Conservation (phyloP, 1,140 invertebrate species). For the Trachymyrmex septentrionalis region DNA sequence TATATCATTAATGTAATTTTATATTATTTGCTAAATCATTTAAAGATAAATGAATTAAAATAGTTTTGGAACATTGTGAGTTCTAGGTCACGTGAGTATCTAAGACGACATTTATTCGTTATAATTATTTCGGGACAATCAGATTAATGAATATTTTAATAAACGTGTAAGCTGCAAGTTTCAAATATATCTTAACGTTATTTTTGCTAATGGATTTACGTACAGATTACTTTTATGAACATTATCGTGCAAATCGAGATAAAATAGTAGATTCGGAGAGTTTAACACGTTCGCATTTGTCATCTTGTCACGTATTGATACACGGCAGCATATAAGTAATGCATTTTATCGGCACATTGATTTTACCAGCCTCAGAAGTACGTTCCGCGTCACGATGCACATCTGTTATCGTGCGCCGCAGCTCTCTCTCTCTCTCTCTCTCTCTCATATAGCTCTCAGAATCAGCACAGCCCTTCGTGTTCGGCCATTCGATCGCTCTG, state of each 20-base stretch:
- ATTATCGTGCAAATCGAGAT: neutral
- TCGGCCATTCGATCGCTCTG: constrained; percentile 38
- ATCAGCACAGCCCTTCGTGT: constrained; percentile 49
- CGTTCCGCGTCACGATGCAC: constrained; percentile 39
- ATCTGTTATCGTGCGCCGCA: constrained; percentile 24
- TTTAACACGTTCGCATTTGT: constrained; percentile 2
- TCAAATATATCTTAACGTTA: neutral
- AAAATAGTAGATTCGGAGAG: neutral
- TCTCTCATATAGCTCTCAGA: constrained; percentile 28
- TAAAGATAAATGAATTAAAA: neutral
- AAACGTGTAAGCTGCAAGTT: neutral
- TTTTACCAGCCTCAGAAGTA: constrained; percentile 32
- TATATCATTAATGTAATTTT: neutral
- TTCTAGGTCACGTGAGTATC: neutral
- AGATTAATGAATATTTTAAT: neutral
- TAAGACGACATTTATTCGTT: neutral
- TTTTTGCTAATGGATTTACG: neutral
- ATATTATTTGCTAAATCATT: neutral
- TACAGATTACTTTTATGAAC: neutral
- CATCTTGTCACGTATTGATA: constrained; percentile 36
- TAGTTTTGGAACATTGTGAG: neutral
- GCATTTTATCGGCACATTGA: constrained; percentile 52
- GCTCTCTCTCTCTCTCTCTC: neutral
- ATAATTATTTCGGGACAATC: neutral
- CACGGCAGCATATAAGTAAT: constrained; percentile 8